Conservation (phyloP, 2,797 vertebrate species). For the Squalus acanthias region DNA sequence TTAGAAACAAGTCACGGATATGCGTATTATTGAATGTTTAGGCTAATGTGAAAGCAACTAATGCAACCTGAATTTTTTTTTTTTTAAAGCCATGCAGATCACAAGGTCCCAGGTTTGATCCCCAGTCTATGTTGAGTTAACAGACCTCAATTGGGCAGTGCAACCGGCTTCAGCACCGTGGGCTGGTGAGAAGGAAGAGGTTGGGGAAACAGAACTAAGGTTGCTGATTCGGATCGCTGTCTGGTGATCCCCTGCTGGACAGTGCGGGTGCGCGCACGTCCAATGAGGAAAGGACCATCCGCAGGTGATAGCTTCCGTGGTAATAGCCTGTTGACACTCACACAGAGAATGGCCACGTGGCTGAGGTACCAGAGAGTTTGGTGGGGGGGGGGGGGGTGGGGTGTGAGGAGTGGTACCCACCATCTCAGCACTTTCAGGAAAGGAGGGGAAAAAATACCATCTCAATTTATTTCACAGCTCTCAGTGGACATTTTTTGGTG, state of each 20-base stretch:
- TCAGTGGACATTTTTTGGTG: background rate
- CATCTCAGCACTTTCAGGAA: background rate
- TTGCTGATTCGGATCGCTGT: background rate
- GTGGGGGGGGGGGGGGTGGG: no score
- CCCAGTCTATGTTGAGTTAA: background rate
- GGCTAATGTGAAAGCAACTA: background rate
- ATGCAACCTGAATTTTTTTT: background rate
- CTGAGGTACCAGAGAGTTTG: background rate
- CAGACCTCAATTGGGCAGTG: background rate
- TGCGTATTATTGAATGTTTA: background rate
- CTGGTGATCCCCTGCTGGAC: background rate
- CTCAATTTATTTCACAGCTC: background rate
- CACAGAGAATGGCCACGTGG: background rate
- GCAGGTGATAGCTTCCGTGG: background rate
- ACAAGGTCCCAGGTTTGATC: background rate
- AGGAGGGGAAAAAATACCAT: no score
- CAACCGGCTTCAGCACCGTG: background rate
- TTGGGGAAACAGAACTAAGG: background rate
- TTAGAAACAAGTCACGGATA: background rate
- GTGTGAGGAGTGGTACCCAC: background rate
- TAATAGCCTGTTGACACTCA: no score
- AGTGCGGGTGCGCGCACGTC: background rate
- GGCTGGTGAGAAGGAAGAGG: background rate
- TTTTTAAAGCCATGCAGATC: background rate
- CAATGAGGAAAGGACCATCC: background rate